Base-by-base conservation (phyloP, 92 coral and sea anemone species). In the Phenganax subtilis region DNA sequence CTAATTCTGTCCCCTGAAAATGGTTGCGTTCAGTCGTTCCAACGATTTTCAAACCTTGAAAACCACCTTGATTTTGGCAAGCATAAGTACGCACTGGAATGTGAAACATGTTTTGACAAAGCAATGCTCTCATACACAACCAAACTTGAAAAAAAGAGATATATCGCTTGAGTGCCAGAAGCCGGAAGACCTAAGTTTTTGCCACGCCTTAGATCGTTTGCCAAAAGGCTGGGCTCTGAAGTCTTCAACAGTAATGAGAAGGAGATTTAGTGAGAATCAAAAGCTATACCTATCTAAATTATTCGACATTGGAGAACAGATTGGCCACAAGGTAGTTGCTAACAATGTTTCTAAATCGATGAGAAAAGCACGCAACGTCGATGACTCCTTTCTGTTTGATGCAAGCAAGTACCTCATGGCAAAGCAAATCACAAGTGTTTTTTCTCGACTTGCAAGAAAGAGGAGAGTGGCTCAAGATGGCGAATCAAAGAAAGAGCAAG, bases 61-160 rank as follows among this genome's bases (percentile, higher is more conserved):
- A 82, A 71, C 57, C 90, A 87, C 77, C 82, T 87, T 59, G 90
- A 84, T 62, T 77, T 54, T 59, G 87, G 90, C 7, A 78, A 53
- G 44, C 89, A 86, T 52, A 82, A 81, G 78, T 76, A 82, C 72
- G 86, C 77, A 10, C 83, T 86, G 9, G 89, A 86, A 62, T 78
- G 54, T 17, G 80, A 82, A 75, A 74, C 86, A 6, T 75, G 81
- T 15, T 57, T 51, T 47, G 86, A 87, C 84, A 87, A 87, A 79
- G 90, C 90, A 47, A 72, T 87, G 74, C 57, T 71, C 6, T 25
- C 54, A 20, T 86, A 87, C 82, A 77, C 84, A 53, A 69, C 80
- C 17, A 83, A 78, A 68, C 84, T 87, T 64, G 87, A 77, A 54
- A 74, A 20, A 78, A 69, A 83, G 89, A 16, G 72, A 81, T 61